Conservation (phyloP, 2,797 vertebrate genomes). For the Galago senegalensis region DNA sequence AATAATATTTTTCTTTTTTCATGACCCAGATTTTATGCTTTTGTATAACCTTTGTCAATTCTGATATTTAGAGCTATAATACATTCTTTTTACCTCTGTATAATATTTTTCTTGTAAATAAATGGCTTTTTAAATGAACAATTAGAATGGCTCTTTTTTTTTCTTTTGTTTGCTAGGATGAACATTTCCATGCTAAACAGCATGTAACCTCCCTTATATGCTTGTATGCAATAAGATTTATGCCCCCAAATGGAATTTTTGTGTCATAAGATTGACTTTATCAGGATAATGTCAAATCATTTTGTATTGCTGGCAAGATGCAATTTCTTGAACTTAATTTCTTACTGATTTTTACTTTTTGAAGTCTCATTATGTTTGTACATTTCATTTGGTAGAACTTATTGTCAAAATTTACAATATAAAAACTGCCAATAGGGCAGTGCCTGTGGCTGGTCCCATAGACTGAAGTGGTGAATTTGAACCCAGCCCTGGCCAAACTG, state of each 20-base stretch:
- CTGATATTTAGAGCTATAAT: neutral
- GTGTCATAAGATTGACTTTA: neutral
- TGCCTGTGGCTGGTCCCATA: no score
- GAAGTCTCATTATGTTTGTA: neutral
- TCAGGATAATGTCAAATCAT: neutral
- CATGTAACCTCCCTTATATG: neutral
- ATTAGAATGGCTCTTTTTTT: neutral
- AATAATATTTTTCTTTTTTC: neutral
- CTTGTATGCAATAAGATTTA: neutral
- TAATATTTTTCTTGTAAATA: neutral
- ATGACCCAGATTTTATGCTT: neutral
- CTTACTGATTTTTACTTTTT: neutral
- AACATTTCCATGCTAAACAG: neutral
- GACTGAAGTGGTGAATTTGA: no score
- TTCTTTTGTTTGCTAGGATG: neutral
- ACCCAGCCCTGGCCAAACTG: no score
- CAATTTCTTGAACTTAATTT: neutral
- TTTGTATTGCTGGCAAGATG: neutral
- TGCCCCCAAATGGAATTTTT: neutral
- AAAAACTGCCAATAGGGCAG: neutral
- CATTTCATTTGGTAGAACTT: neutral
- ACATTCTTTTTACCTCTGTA: neutral
- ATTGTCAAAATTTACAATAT: neutral
- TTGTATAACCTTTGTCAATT: neutral
- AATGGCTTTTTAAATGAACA: neutral